Percentiles rank a stretch among this genome's conserved stretches.
Evolutionary conservation across 2,797 vertebrate species (phyloP).

Genomic region (Telmatherina bonti): DNA sequence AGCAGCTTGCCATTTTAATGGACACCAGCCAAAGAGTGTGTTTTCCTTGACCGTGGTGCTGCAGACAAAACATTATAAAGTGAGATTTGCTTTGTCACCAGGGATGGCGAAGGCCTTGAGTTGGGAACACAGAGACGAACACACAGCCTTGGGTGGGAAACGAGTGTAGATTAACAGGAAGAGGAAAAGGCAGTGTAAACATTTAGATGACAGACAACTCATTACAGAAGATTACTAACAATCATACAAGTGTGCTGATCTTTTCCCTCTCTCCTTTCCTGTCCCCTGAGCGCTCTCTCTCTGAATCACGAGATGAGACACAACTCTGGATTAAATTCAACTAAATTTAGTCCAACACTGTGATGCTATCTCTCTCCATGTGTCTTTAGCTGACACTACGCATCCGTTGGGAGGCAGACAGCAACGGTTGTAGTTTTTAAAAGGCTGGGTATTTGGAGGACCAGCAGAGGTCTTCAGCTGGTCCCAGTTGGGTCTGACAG

Average conservation of each 20-base stretch:
- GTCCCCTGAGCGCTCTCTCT: slow-evolving; percentile 5
- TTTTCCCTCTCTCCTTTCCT: not conserved
- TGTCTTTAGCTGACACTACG: not conserved
- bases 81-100: slow-evolving; percentile 24
- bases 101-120: slow-evolving; percentile 36
- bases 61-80: slow-evolving; percentile 52
- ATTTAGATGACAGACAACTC: slow-evolving; percentile 57
- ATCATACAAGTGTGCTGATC: slow-evolving; percentile 57
- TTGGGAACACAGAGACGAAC: slow-evolving; percentile 29
- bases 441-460: no score
- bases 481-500: not conserved
- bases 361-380: not conserved
- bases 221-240: slow-evolving; percentile 60
- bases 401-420: slow-evolving; percentile 14
- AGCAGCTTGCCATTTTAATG: not conserved
- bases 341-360: slow-evolving; percentile 6
- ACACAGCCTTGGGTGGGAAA: slow-evolving; percentile 57
- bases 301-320: slow-evolving; percentile 3
- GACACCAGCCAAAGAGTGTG: not conserved
- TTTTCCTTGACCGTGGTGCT: not conserved
- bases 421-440: no score
- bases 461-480: not conserved
- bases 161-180: slow-evolving; percentile 69
- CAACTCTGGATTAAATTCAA: slow-evolving; percentile 14
- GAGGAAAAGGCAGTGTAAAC: slow-evolving; percentile 76